Percentiles rank a stretch among this genome's conserved stretches.
phyloP scores from a whole-genome alignment of 2,113 vertebrate genomes.

The Vulpes lagopus region DNA sequence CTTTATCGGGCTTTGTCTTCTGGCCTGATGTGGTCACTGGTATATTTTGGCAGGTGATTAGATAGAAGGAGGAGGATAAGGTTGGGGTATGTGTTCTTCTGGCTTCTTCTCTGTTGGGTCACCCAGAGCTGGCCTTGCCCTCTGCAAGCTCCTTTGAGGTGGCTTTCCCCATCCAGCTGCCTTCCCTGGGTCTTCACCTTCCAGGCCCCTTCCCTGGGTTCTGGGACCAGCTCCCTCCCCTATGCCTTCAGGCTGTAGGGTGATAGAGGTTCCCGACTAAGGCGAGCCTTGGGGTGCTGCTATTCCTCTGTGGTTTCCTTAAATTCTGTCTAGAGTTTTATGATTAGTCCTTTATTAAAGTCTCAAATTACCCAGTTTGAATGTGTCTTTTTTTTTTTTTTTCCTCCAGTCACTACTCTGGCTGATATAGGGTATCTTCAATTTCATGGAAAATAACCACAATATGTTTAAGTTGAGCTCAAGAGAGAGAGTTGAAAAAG shows the following conservation, averaged over 20 bases:
- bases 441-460: conserved; percentile 10
- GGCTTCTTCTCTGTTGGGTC: neutral
- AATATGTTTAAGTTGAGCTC: conserved; percentile 13
- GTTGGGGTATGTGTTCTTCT: neutral
- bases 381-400: neutral
- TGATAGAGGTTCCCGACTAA: neutral
- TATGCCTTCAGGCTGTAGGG: neutral
- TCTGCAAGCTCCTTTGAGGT: neutral
- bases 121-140: neutral
- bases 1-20: neutral
- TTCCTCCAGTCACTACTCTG: neutral
- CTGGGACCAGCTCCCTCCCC: neutral
- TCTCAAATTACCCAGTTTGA: neutral
- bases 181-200: neutral
- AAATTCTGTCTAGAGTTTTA: neutral
- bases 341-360: neutral
- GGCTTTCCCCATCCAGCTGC: neutral
- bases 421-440: neutral
- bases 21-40: neutral
- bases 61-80: neutral
- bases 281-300: neutral
- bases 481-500: neutral
- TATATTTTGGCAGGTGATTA: conserved; percentile 7
- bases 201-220: neutral
- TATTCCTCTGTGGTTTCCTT: neutral